Percentiles rank a stretch among this genome's conserved stretches.
Conservation (phyloP, 1,140 invertebrate species). For the Ericerus pela region DNA sequence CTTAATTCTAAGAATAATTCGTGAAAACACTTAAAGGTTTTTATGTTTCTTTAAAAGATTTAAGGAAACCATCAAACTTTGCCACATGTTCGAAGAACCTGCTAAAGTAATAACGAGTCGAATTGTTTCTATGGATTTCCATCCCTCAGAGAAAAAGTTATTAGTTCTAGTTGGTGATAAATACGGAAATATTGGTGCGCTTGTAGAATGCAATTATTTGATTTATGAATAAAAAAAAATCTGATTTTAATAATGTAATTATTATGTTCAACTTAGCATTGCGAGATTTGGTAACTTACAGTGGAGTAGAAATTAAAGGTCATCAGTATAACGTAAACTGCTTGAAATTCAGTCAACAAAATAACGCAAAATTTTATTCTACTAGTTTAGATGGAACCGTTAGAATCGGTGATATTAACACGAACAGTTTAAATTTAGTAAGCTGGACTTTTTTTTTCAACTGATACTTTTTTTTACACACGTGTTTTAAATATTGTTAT, state of each 20-base stretch:
- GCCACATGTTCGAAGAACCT: not conserved
- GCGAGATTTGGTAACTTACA: slow-evolving; percentile 16
- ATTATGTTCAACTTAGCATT: slow-evolving; percentile 18
- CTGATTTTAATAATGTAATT: not conserved
- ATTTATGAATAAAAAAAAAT: not conserved
- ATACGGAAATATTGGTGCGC: slow-evolving; percentile 21
- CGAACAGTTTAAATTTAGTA: not conserved
- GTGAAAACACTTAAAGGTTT: not conserved
- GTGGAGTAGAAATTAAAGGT: slow-evolving; percentile 14
- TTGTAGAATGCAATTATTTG: not conserved
- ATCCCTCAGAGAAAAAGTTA: slow-evolving; percentile 21
- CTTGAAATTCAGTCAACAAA: slow-evolving; percentile 18
- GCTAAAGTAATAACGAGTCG: slow-evolving; percentile 17
- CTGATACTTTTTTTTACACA: not conserved
- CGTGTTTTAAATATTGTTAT: not conserved
- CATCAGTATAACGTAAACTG: slow-evolving; percentile 22
- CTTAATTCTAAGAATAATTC: not conserved
- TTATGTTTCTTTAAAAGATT: slow-evolving; percentile 13
- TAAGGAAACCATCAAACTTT: slow-evolving; percentile 6
- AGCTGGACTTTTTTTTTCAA: not conserved
- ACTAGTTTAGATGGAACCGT: slow-evolving; percentile 24
- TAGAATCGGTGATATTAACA: slow-evolving; percentile 17
- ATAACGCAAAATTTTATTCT: slow-evolving; percentile 19
- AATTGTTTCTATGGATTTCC: slow-evolving; percentile 22
- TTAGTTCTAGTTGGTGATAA: slow-evolving; percentile 20